Evolutionary conservation across 2,113 vertebrate genomes (phyloP), one percentile per base, ranked within the genome.

Genomic region (Isichthys henryi): DNA sequence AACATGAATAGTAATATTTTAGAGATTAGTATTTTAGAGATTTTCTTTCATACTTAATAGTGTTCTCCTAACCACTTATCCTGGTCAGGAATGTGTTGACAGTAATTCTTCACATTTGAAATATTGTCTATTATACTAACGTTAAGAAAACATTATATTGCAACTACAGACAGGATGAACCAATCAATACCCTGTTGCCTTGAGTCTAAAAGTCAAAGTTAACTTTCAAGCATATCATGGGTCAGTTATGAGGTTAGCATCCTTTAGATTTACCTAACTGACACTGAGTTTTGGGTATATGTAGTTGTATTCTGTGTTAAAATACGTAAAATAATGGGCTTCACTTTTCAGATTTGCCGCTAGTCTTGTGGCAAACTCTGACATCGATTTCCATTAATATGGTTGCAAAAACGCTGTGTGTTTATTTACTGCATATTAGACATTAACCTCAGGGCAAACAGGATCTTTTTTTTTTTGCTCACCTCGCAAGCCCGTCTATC

Each of bases 351-450:
- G 43, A 39, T 11, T 74, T 74, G 27, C 27, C 17, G 31, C 10
- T 74, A 15, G 10, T 86, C 21, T 27, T 86, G 21, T 27, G 45
- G n/a, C 83, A 27, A 48, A 49, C 45, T 48, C 45, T 86, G 19
- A 49, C 48, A 49, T 49, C 19, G 46, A 49, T 85, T 85, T 85
- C 43, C 45, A 85, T 11, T 43, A 49, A 27, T 45, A 49, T 23
- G 39, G 43, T 43, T 85, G 8, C 19, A 48, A 48, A 49, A 27
- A 21, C 21, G n/a, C 31, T 35, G 49, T 86, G 10, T 86, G 27
- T 86, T 86, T 86, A 49, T 53, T 52, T 53, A n/a, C n/a, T 23
- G 31, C n/a, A 53, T 50, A 53, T 87, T 87, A 87, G 85, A 87
- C 15, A 87, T 87, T 87, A 87, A 56, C 85, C 35, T 87, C 21